These are phyloP conservation scores for Oostethus manadensis DNA, from an alignment of 2,113 vertebrate species.

Conservation along the genomic window DNA sequence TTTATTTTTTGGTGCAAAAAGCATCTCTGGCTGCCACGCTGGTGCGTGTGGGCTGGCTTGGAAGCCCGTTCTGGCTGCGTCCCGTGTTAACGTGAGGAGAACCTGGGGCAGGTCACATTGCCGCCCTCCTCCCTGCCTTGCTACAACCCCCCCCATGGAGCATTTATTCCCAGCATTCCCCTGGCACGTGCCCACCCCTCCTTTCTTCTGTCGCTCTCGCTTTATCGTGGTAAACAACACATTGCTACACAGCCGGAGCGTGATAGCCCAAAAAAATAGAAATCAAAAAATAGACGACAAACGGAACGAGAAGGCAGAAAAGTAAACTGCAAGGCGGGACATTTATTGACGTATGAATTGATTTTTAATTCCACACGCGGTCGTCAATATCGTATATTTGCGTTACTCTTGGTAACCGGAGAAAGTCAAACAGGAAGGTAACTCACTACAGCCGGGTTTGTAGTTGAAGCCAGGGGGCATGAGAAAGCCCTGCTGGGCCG, in stretches of 20 bases:
- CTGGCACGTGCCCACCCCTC: slow-evolving; percentile 51
- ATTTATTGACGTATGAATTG: no score
- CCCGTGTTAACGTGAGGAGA: slow-evolving; percentile 75
- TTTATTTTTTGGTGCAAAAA: slow-evolving; percentile 39
- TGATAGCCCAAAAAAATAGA: slow-evolving; percentile 57
- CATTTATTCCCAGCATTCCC: slow-evolving; percentile 69
- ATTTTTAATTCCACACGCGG: no score
- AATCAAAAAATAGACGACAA: slow-evolving; percentile 69
- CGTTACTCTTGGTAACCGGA: no score
- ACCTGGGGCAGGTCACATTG: slow-evolving; percentile 77
- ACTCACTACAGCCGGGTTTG: slow-evolving; percentile 97
- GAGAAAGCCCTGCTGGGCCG: slow-evolving; percentile 96
- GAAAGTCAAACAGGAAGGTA: no score
- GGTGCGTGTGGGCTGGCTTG: slow-evolving; percentile 63
- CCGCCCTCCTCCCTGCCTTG: slow-evolving; percentile 45
- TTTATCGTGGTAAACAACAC: slow-evolving; percentile 78
- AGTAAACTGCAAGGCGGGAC: slow-evolving; percentile 65
- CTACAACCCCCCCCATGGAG: slow-evolving; percentile 50
- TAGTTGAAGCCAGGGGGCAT: slow-evolving; percentile 98
- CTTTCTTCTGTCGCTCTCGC: slow-evolving; percentile 24
- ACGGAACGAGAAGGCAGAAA: slow-evolving; percentile 44
- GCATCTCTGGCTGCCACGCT: slow-evolving; percentile 32
- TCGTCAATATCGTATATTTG: no score
- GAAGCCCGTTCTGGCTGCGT: slow-evolving; percentile 69
- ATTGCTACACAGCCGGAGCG: slow-evolving; percentile 78